These are phyloP conservation scores for Stenoptilia bipunctidactyla DNA, from an alignment of 2,888 invertebrate species.

Conservation along the genomic window DNA sequence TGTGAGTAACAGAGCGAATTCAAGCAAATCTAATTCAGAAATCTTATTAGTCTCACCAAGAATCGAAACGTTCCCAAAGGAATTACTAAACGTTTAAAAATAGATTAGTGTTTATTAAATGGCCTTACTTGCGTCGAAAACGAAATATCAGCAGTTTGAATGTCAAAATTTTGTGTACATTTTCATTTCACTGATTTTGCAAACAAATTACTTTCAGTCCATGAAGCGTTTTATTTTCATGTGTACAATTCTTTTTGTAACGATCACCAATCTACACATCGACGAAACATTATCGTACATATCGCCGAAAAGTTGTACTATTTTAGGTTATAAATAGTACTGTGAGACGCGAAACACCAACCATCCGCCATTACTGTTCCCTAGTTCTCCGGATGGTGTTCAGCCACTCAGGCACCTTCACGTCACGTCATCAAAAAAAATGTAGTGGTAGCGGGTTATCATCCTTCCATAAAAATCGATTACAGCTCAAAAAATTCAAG, in stretches of 20 bases:
- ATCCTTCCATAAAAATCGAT: conserved; percentile 4
- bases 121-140: conserved; percentile 71
- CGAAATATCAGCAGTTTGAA: conserved; percentile 69
- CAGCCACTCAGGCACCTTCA: conserved; percentile 29
- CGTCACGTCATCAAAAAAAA: conserved; percentile 62
- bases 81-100: conserved; percentile 71
- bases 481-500: conserved; percentile 6
- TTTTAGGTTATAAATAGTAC: conserved; percentile 73
- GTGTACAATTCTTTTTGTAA: conserved; percentile 61
- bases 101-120: conserved; percentile 71
- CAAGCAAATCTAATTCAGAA: conserved; percentile 57
- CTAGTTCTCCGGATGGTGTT: conserved; percentile 52
- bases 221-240: conserved; percentile 59
- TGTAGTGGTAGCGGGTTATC: conserved; percentile 21
- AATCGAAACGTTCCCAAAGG: conserved; percentile 61
- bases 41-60: conserved; percentile 64
- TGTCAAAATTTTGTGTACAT: conserved; percentile 70
- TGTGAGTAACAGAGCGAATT: conserved; percentile 47
- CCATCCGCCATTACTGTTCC: conserved; percentile 69
- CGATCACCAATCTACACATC: conserved; percentile 65
- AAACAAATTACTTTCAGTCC: conserved; percentile 52
- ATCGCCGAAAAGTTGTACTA: conserved; percentile 71
- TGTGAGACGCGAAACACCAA: conserved; percentile 68
- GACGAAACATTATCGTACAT: conserved; percentile 67
- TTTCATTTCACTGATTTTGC: conserved; percentile 67